Conservation (phyloP, 2,888 invertebrate genomes). For the Melitaea athalia region DNA sequence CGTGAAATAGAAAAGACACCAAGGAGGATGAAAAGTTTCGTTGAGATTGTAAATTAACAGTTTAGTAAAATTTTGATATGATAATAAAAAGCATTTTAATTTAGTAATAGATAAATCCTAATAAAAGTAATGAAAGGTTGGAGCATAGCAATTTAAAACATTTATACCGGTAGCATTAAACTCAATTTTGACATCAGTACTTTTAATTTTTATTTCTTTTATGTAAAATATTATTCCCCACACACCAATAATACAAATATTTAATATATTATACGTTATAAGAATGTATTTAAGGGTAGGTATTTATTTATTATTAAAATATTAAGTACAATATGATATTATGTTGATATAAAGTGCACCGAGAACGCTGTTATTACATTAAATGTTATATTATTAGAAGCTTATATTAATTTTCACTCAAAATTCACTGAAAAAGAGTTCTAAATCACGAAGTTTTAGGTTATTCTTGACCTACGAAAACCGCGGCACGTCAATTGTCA, state of each 20-base stretch:
- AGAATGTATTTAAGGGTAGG: background rate
- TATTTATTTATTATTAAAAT: too few relatives aligned
- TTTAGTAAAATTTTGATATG: too few relatives aligned
- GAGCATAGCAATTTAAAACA: too few relatives aligned
- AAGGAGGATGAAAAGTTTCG: too few relatives aligned
- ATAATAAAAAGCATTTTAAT: too few relatives aligned
- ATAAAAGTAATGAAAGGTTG: too few relatives aligned
- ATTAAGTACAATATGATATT: too few relatives aligned
- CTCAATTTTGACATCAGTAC: background rate
- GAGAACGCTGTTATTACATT: background rate
- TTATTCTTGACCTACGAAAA: constrained; percentile 30
- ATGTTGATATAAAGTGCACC: background rate
- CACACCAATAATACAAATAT: background rate
- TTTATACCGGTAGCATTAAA: too few relatives aligned
- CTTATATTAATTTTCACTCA: background rate
- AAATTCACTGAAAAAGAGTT: background rate
- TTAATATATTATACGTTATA: background rate
- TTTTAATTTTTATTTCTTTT: too few relatives aligned
- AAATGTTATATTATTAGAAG: background rate
- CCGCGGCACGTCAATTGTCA: constrained; percentile 7
- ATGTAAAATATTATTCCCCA: background rate
- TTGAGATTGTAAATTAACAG: too few relatives aligned
- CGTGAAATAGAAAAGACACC: too few relatives aligned
- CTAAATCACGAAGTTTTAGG: constrained; percentile 29
- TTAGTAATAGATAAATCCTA: too few relatives aligned